Evolutionary conservation across 2,888 invertebrate genomes (phyloP).

Genomic region (Dicycla oo): DNA sequence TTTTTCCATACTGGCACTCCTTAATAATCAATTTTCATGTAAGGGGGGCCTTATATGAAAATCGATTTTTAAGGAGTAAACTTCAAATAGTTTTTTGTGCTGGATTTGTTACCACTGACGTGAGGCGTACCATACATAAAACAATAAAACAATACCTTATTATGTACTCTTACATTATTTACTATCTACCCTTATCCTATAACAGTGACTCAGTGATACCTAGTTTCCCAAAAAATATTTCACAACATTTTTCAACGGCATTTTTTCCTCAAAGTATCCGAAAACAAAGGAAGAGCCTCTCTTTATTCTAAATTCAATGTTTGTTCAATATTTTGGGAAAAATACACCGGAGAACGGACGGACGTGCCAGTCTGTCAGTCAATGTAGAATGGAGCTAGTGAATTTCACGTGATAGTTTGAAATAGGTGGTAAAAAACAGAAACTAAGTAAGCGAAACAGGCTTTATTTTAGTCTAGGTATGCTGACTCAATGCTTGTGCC

Average conservation of each 20-base stretch:
- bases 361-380: slow-evolving; percentile 25
- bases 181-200: neutral
- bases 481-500: neutral
- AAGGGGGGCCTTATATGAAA: no score
- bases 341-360: slow-evolving; percentile 8
- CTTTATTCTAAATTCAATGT: slow-evolving; percentile 27
- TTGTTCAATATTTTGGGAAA: slow-evolving; percentile 19
- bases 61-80: no score
- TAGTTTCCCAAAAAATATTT: neutral
- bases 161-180: neutral
- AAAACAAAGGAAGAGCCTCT: slow-evolving; percentile 13
- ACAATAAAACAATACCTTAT: no score
- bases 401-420: slow-evolving; percentile 2
- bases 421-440: neutral
- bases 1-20: no score
- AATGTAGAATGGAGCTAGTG: neutral
- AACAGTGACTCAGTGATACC: neutral
- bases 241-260: neutral
- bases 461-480: neutral
- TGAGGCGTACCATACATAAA: no score
- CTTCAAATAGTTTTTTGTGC: no score
- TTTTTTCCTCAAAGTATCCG: slow-evolving; percentile 7
- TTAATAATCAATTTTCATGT: no score
- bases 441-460: neutral
- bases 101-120: no score